phyloP scores from a whole-genome alignment of 1,140 invertebrate genomes.

The Nymphalis io region DNA sequence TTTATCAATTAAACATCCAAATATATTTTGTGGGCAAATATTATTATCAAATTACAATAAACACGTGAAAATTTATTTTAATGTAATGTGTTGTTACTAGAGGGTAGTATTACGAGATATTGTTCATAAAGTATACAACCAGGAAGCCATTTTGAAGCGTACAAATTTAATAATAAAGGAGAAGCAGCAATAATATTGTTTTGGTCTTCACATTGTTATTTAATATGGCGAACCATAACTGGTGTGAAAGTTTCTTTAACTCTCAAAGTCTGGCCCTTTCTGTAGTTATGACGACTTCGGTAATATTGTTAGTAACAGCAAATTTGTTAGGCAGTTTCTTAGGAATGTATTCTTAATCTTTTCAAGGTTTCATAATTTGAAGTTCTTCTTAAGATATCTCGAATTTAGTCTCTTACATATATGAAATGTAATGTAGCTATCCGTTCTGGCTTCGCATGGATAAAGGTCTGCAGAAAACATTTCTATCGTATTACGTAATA shows the following conservation, averaged over 20 bases:
- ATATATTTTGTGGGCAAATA: no score
- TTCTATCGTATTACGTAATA: no score
- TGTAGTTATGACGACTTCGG: slow-evolving; percentile 9
- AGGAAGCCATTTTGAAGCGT: background rate
- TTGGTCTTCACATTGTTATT: slow-evolving; percentile 7
- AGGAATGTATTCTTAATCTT: background rate
- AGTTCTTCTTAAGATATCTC: background rate
- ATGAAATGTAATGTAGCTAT: no score
- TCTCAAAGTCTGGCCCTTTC: slow-evolving; percentile 6
- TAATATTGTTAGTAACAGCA: slow-evolving; percentile 12
- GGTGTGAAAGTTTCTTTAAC: slow-evolving; percentile 13
- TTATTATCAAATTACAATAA: no score
- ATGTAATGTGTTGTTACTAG: no score
- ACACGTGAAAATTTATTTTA: no score
- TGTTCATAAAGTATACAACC: no score
- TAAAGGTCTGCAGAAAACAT: no score
- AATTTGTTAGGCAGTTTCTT: slow-evolving; percentile 1
- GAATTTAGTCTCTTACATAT: no score
- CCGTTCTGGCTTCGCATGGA: no score
- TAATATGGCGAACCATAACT: slow-evolving; percentile 6
- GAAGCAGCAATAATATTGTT: background rate
- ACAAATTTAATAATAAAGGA: background rate
- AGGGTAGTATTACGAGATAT: no score
- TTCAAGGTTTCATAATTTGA: background rate
- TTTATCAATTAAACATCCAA: no score